Evolutionary conservation across 2,797 vertebrate species (phyloP).

Genomic region (Chiloscyllium punctatum): DNA sequence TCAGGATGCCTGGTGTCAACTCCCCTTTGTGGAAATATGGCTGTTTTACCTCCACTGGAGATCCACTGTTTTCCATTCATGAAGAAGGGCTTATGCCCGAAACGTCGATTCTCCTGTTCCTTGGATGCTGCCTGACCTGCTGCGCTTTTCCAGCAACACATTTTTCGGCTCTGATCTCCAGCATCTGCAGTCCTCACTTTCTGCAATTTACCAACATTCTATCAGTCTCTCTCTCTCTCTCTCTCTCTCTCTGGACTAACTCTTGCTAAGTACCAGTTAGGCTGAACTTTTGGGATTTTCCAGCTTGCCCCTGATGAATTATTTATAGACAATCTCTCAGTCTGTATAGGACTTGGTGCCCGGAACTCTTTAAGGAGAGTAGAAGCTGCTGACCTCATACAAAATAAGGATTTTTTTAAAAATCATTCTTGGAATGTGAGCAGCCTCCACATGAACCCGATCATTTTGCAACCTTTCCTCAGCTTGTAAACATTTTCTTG

Average conservation of each 20-base stretch:
- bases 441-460: background rate
- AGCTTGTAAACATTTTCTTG: background rate
- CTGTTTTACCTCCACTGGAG: too few species aligned
- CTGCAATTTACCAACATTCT: background rate
- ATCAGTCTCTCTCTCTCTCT: background rate
- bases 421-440: background rate
- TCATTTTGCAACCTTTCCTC: background rate
- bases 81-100: too few species aligned
- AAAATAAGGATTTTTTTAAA: background rate
- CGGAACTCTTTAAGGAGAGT: background rate
- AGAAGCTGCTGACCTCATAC: background rate
- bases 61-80: too few species aligned
- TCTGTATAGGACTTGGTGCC: background rate
- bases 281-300: background rate
- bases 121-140: too few species aligned
- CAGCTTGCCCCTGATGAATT: background rate
- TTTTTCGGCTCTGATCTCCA: too few species aligned
- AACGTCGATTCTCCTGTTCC: too few species aligned
- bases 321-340: background rate
- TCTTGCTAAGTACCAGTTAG: background rate
- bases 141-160: too few species aligned
- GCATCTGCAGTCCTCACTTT: too few species aligned
- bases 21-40: background rate
- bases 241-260: background rate
- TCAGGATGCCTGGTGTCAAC: background rate